phyloP scores from a whole-genome alignment of 2,113 vertebrate genomes.

The Marmota flaviventris region DNA sequence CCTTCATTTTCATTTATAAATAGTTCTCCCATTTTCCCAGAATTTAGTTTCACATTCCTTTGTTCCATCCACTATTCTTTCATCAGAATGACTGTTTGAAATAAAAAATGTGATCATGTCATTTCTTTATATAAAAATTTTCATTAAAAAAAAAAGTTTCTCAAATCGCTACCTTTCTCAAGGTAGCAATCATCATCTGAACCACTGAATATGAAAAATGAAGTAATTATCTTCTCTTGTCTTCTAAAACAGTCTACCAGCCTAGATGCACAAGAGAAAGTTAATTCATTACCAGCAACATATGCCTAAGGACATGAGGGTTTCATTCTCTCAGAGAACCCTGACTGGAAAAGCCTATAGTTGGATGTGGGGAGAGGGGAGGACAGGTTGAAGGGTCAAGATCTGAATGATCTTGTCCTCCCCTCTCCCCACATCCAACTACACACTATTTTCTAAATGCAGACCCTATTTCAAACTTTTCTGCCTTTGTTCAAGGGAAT shows the following conservation, averaged over 20 bases:
- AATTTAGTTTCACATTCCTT: not conserved
- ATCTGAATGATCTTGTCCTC: no score
- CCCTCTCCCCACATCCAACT: no score
- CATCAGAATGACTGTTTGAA: not conserved
- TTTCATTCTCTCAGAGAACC: not conserved
- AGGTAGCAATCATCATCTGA: not conserved
- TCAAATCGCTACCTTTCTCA: not conserved
- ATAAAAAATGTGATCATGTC: not conserved
- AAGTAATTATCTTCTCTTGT: not conserved
- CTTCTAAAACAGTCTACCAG: not conserved
- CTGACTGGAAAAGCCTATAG: not conserved
- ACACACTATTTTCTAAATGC: not conserved
- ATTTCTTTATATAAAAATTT: not conserved
- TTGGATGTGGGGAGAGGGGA: no score
- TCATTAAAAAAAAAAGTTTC: not conserved
- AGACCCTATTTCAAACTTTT: not conserved
- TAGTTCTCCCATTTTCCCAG: not conserved
- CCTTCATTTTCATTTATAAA: not conserved
- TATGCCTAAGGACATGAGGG: not conserved
- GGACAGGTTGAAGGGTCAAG: no score
- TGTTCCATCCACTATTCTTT: not conserved
- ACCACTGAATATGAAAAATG: not conserved
- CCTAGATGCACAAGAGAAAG: not conserved
- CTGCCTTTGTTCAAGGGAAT: not conserved
- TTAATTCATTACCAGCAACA: not conserved